A percentile compares a stretch with the other conserved stretches of the same genome.
These are phyloP conservation scores for Ramphastos sulfuratus DNA, from an alignment of 2,113 vertebrate genomes.

Conservation along the genomic window DNA sequence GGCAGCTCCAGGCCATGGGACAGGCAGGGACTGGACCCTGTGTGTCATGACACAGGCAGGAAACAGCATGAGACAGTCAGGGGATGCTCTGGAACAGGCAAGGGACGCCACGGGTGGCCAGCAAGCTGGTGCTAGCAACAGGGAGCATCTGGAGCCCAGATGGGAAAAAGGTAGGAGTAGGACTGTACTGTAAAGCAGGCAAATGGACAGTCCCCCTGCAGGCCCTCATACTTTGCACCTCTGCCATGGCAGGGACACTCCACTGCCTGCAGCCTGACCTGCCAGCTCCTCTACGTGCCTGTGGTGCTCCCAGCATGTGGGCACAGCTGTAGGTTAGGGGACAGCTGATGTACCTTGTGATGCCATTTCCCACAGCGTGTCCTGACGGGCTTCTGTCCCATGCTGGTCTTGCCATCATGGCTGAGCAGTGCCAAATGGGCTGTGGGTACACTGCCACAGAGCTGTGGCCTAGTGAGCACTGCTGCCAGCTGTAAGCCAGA, in stretches of 20 bases:
- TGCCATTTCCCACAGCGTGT: rapidly evolving
- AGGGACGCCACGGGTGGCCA: neutral
- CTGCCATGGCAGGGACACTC: neutral
- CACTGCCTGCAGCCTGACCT: neutral
- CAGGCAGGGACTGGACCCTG: neutral
- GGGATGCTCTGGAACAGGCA: rapidly evolving
- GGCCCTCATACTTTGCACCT: neutral
- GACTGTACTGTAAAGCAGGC: neutral
- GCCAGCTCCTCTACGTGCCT: rapidly evolving
- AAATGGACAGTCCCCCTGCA: neutral
- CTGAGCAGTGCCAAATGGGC: rapidly evolving
- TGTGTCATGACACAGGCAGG: neutral
- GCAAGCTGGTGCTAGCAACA: neutral
- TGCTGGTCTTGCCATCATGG: rapidly evolving
- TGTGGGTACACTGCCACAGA: rapidly evolving
- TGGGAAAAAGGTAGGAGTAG: neutral
- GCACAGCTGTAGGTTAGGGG: rapidly evolving
- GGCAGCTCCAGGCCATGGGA: neutral
- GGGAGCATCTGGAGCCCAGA: slow-evolving; percentile 51
- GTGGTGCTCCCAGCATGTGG: rapidly evolving
- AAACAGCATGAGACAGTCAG: neutral
- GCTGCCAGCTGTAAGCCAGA: rapidly evolving
- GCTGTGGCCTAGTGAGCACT: rapidly evolving
- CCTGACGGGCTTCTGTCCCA: rapidly evolving
- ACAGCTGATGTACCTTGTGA: neutral